phyloP scores from a whole-genome alignment of 2,113 vertebrate species.

The Athene noctua region DNA sequence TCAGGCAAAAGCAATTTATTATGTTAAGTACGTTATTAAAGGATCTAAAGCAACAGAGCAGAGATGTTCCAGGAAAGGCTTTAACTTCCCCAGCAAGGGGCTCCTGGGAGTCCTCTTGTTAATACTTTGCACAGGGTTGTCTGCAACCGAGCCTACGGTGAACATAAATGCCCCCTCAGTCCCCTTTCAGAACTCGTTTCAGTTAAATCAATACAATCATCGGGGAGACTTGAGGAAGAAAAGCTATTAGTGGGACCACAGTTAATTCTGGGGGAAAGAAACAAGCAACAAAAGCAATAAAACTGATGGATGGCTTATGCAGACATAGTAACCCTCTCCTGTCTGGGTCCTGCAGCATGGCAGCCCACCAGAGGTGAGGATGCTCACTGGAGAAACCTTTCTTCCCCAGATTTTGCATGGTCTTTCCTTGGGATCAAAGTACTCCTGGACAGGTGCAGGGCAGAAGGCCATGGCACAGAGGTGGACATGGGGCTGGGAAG shows the following conservation, averaged over 20 bases:
- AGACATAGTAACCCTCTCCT: neutral
- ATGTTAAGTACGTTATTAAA: constrained; percentile 43
- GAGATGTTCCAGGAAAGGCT: constrained; percentile 28
- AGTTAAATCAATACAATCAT: constrained; percentile 32
- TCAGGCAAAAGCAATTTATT: constrained; percentile 36
- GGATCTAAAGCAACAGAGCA: constrained; percentile 36
- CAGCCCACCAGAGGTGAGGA: neutral
- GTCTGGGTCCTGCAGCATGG: neutral
- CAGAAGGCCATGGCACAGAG: neutral
- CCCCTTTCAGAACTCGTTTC: neutral
- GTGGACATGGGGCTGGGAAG: neutral
- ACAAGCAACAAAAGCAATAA: constrained; percentile 53
- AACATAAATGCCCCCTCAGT: constrained; percentile 20
- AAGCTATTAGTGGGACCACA: constrained; percentile 42
- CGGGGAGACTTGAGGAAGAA: constrained; percentile 14
- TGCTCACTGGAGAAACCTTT: neutral
- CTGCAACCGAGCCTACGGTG: neutral
- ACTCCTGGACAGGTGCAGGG: neutral
- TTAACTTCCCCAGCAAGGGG: constrained; percentile 11
- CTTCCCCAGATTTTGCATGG: neutral
- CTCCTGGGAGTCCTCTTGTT: constrained; percentile 45
- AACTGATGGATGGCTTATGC: constrained; percentile 37
- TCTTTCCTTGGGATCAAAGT: neutral
- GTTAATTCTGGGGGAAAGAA: constrained; percentile 58
- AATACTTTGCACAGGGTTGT: neutral